Conservation (phyloP, 2,113 vertebrate species). For the Pterocles burchelli region DNA sequence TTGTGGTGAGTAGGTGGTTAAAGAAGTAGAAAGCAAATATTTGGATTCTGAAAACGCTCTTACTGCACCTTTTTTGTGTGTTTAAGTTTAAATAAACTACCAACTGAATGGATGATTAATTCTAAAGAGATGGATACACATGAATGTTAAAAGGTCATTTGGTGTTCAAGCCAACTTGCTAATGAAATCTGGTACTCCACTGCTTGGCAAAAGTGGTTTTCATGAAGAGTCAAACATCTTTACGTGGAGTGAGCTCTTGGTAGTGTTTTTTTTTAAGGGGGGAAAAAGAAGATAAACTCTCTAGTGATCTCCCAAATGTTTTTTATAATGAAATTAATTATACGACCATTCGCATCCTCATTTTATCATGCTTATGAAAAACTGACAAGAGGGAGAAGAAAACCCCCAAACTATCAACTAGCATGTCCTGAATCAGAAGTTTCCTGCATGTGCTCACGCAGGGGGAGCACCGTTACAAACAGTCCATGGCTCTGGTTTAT, state of each 20-base stretch:
- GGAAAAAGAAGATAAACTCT: neutral
- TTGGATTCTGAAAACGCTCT: neutral
- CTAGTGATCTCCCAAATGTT: neutral
- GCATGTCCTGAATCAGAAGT: neutral
- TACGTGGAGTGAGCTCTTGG: neutral
- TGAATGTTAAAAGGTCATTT: neutral
- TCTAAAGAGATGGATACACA: neutral
- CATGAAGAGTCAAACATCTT: neutral
- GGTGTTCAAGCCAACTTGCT: neutral
- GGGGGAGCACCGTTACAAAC: neutral
- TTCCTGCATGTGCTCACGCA: rapidly evolving
- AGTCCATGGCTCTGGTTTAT: neutral
- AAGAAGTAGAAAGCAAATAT: constrained; percentile 44
- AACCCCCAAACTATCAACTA: neutral
- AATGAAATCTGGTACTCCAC: neutral
- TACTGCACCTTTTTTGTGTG: neutral
- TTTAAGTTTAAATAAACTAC: constrained; percentile 22
- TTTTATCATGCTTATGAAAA: neutral
- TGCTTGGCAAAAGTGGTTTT: neutral
- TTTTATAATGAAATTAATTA: neutral
- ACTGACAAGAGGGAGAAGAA: neutral
- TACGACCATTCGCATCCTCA: neutral
- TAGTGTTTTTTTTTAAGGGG: neutral
- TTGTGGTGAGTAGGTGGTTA: constrained; percentile 11
- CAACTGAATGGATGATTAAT: constrained; percentile 4